phyloP scores from a whole-genome alignment of 2,113 vertebrate genomes.

The Collichthys lucidus region DNA sequence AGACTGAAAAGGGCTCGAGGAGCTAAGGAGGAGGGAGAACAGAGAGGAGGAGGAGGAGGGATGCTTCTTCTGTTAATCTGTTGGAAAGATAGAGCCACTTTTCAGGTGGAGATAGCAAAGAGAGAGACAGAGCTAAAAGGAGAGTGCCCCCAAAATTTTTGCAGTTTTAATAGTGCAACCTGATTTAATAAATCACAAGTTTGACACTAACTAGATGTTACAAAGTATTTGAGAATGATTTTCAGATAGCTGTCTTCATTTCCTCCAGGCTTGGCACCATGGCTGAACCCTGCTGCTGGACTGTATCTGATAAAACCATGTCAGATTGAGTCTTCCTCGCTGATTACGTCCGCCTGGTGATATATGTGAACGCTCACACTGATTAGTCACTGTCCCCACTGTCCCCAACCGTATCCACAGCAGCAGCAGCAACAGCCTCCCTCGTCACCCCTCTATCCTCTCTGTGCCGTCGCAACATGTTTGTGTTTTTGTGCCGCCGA shows the following conservation, averaged over 20 bases:
- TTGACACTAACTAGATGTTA: background rate
- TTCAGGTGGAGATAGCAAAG: constrained; percentile 15
- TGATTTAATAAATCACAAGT: background rate
- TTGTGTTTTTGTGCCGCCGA: constrained; percentile 9
- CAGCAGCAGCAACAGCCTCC: constrained; percentile 33
- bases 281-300: background rate
- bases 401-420: background rate
- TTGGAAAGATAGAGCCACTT: constrained; percentile 30
- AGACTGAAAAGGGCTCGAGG: constrained; percentile 50
- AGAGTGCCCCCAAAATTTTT: no score
- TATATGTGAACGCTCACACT: constrained; percentile 27
- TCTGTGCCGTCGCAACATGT: background rate
- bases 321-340: constrained; percentile 13
- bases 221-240: background rate
- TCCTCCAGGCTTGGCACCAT: background rate
- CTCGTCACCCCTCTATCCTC: background rate
- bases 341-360: constrained; percentile 39
- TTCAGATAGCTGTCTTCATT: background rate
- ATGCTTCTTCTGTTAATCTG: constrained; percentile 21
- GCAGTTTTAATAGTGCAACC: background rate
- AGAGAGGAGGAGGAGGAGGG: constrained; percentile 9
- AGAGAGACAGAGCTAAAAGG: background rate
- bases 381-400: constrained; percentile 54
- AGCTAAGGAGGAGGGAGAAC: constrained; percentile 23
- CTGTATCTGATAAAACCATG: constrained; percentile 27